Evolutionary conservation across 2,797 vertebrate genomes (phyloP), one percentile per base, ranked within the genome.

Genomic region (Alcedo atthis): DNA sequence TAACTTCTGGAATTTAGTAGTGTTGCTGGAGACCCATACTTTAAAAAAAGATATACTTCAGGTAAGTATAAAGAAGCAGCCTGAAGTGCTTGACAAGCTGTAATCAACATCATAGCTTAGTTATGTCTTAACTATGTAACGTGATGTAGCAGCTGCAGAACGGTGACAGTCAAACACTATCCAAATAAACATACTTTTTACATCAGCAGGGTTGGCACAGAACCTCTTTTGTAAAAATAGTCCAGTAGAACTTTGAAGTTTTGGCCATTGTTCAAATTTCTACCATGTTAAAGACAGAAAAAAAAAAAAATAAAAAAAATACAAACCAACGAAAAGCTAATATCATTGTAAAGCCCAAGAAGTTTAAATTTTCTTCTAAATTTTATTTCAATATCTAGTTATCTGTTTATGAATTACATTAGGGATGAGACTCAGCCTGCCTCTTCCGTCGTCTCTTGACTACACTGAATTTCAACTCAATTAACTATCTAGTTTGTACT

Each of bases 31-130:
- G 73, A 67, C n/a, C 24, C 62, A 59, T 28, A 64, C 43, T 78
- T 92, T 69, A 25, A 70, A 55, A 77, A 88, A 88, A 63, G 54
- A 84, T 15, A 53, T 84, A 9, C 26, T 78, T 81, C 51, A 89
- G 21, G 53, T 69, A 89, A 92, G 37, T 66, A 80, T 1, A 93
- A 54, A 63, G 68, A 43, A 89, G 63, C 46, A 71, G 40, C 13
- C 81, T 84, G 58, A 88, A 89, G 46, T 25, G 68, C 46, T 35
- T 78, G 80, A 54, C 67, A 94, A 91, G 80, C 77, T 89, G 66
- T 83, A 93, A 88, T 89, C 88, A 90, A 48, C 63, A 55, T 16
- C 0, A 1, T 3, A 87, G 46, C 80, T 81, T 20, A 82, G 46
- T 51, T 89, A 22, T 25, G 33, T 28, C 57, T 69, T 63, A 82